Conservation (phyloP, 2,888 invertebrate species). For the Geophilus truncorum region DNA sequence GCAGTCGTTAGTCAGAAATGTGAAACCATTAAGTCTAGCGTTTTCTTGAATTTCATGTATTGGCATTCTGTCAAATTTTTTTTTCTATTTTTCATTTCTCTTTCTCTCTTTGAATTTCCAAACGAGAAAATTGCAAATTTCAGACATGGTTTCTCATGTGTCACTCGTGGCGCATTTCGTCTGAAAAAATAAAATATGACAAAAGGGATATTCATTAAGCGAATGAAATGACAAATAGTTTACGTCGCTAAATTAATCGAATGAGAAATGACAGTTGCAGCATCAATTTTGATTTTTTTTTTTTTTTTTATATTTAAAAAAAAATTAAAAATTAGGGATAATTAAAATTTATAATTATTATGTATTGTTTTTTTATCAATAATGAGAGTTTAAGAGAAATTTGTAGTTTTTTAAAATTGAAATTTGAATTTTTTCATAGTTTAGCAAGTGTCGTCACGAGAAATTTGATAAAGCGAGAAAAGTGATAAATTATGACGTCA, state of each 20-base stretch:
- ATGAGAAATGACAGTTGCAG: background rate
- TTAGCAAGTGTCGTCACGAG: too few species aligned
- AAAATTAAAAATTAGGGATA: too few species aligned
- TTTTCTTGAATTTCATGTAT: constrained; percentile 14
- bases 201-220: background rate
- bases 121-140: constrained; percentile 16
- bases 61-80: constrained; percentile 7
- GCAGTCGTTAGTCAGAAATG: background rate
- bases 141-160: constrained; percentile 11
- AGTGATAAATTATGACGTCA: background rate
- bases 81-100: background rate
- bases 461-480: background rate
- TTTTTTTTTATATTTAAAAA: too few species aligned
- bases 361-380: too few species aligned
- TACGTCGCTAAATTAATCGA: background rate
- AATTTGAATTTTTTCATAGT: too few species aligned
- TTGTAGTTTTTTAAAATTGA: too few species aligned
- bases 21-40: background rate
- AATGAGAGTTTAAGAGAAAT: too few species aligned
- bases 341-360: too few species aligned
- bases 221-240: background rate
- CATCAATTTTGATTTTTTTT: background rate
- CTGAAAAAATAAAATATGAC: background rate
- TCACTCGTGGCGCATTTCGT: background rate
- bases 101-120: background rate